phyloP scores from a whole-genome alignment of 2,888 invertebrate species.

The Mythimna albipuncta region DNA sequence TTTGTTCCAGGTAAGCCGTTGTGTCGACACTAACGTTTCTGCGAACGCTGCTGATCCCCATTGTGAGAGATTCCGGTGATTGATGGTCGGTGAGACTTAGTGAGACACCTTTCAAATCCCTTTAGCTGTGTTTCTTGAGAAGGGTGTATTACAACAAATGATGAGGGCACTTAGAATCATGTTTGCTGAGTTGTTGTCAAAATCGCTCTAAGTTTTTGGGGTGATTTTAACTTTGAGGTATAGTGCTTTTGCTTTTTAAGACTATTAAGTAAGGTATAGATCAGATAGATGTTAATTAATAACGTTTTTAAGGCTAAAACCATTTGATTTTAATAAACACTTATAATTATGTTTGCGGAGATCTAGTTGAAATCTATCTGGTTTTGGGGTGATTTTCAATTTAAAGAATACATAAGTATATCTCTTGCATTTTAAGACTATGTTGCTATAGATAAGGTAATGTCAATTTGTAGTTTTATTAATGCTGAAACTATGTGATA shows the following conservation, averaged over 20 bases:
- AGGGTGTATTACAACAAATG: constrained; percentile 36
- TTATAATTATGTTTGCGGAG: too few relatives aligned
- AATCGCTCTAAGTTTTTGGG: not conserved
- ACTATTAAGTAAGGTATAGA: too few relatives aligned
- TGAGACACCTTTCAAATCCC: constrained; percentile 41
- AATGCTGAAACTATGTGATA: not conserved
- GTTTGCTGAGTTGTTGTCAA: not conserved
- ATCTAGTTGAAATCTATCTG: not conserved
- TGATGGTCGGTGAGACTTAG: constrained; percentile 54
- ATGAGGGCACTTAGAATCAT: not conserved
- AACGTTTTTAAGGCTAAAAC: too few relatives aligned
- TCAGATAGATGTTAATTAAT: too few relatives aligned
- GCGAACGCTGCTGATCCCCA: constrained; percentile 65
- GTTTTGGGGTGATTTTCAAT: not conserved
- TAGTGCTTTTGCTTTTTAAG: not conserved
- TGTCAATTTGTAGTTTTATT: not conserved
- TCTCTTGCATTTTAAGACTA: not conserved
- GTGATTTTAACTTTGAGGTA: not conserved
- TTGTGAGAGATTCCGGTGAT: constrained; percentile 64
- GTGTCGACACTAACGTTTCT: constrained; percentile 64
- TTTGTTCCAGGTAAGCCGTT: constrained; percentile 80
- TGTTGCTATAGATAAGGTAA: not conserved
- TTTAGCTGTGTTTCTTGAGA: constrained; percentile 18
- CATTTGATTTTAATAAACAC: too few relatives aligned
- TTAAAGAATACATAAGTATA: not conserved